Conservation (phyloP, 2,888 invertebrate genomes). For the Drosophila hamatofila region DNA sequence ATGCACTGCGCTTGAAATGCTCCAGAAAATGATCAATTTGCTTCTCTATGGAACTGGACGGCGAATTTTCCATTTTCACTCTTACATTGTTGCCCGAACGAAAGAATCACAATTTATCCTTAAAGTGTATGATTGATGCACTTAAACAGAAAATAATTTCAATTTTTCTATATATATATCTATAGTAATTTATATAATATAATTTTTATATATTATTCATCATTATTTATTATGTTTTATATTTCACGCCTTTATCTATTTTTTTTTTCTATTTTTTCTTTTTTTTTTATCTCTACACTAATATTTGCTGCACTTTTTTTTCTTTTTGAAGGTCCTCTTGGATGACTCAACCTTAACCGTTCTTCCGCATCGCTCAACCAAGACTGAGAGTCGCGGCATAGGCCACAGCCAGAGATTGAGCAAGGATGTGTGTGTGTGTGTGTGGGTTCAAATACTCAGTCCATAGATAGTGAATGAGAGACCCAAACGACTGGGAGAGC, state of each 20-base stretch:
- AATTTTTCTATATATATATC: not conserved
- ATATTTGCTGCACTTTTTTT: constrained; percentile 30
- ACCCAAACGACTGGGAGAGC: constrained; percentile 38
- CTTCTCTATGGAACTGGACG: constrained; percentile 90
- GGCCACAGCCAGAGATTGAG: constrained; percentile 16
- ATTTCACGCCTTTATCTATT: not conserved
- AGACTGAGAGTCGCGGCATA: constrained; percentile 44
- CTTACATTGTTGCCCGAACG: constrained; percentile 21
- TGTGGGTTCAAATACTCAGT: constrained; percentile 7
- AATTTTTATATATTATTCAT: too few species aligned
- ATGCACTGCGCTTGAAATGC: constrained; percentile 92
- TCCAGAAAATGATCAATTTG: constrained; percentile 94
- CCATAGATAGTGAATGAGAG: constrained; percentile 31
- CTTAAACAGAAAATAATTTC: not conserved
- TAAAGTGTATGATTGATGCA: not conserved
- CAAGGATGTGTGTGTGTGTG: constrained; percentile 11
- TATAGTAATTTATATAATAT: not conserved
- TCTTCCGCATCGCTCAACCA: constrained; percentile 51
- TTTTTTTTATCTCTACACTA: constrained; percentile 47
- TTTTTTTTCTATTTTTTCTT: not conserved
- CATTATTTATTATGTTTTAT: not conserved
- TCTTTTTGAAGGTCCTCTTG: constrained; percentile 6
- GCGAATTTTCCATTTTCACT: constrained; percentile 86
- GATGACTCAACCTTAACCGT: constrained; percentile 60
- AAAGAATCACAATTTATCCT: constrained; percentile 1